Conservation (phyloP, 2,797 vertebrate species). For the Enteromius argenteus region DNA sequence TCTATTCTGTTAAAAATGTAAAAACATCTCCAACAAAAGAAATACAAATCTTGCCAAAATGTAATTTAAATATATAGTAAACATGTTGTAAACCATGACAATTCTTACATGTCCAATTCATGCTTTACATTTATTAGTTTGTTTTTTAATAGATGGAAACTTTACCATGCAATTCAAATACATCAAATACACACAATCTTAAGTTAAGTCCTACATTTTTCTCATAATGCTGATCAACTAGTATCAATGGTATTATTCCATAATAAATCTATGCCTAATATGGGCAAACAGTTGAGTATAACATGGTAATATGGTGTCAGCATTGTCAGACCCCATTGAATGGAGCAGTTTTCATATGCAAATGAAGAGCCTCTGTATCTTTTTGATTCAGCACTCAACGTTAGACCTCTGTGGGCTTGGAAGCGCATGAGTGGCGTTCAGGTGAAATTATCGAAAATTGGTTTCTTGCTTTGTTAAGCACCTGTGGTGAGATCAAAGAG, state of each 20-base stretch:
- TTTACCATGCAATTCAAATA: neutral
- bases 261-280: constrained; percentile 25
- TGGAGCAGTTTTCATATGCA: constrained; percentile 78
- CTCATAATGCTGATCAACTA: neutral
- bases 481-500: constrained; percentile 82
- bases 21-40: too few relatives aligned
- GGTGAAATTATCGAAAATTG: constrained; percentile 82
- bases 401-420: constrained; percentile 65
- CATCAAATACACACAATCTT: neutral
- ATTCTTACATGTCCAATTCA: neutral
- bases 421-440: constrained; percentile 72
- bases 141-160: neutral
- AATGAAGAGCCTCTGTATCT: constrained; percentile 72
- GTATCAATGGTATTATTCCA: neutral
- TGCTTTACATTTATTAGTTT: neutral
- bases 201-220: neutral
- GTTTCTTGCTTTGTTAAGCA: constrained; percentile 79
- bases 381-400: constrained; percentile 77
- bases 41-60: too few relatives aligned
- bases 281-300: constrained; percentile 52
- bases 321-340: constrained; percentile 73
- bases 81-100: neutral
- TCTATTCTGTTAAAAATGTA: neutral
- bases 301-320: constrained; percentile 67
- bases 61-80: neutral